Base-by-base conservation (phyloP, 2,797 vertebrate species). In the Champsocephalus esox region DNA sequence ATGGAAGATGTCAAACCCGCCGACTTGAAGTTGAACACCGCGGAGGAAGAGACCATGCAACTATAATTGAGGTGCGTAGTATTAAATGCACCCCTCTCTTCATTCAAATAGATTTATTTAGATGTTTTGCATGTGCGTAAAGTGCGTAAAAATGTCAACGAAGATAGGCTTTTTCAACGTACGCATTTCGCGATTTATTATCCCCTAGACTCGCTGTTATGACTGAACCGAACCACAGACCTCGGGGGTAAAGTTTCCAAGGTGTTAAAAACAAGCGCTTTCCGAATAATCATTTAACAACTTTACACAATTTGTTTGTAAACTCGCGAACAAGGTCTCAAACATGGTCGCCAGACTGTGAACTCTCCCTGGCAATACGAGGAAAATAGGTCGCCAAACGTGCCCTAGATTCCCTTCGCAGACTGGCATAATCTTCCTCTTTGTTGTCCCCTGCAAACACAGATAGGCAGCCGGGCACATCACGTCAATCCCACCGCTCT, bases 41-140 rank as follows among this genome's bases (percentile, higher is more conserved):
- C 24, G 74, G 63, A 80, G 79, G 82, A 81, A 66, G 80, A 83
- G 54, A 81, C 60, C 56, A 24, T 65, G 9, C 67, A 66, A 87
- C 80, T 86, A 92, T 85, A 91, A 90, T 87, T 89, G 76, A 87
- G 52, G 92, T 92, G 75, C 59, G 92, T 90, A 85, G 19, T 50
- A 63, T 74, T 59, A 12, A 14, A 79, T 76, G 12, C 2, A 50
- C 34, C 17, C 2, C 8, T 54, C 34, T 77, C 3, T 59, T 38
- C 75, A 57, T 44, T 1, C 51, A 0, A 28, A 24, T 17, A 16
- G 7, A 4, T 52, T 65, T 12, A 8, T 34, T 54, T 48, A n/a
- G 14, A 3, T 13, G 19, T 34, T 70, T 77, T 49, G 12, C 12
- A 16, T 69, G 44, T 75, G 48, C 38, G 55, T 44, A 44, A 71